Base-by-base conservation (phyloP, 1,140 invertebrate genomes). In the Aphelenchoides fujianensis region DNA sequence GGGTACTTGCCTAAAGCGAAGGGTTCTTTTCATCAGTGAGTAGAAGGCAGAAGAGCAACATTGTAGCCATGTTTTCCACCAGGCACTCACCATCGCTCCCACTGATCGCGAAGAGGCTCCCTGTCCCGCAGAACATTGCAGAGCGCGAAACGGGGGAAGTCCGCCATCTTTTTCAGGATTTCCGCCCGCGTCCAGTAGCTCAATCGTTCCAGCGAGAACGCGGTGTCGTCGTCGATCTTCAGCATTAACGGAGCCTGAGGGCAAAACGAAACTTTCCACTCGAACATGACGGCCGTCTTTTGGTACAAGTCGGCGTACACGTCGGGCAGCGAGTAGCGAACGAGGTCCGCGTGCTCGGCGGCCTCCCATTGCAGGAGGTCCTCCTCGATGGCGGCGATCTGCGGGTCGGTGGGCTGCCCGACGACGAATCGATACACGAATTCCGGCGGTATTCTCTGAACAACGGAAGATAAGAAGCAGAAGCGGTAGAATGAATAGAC, bases 151-250 rank as follows among this genome's bases (percentile, higher is more conserved):
- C 5, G 5, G 28, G 55, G 55, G 34, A 7, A 23, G 5, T 23
- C 5, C 27, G 12, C 5, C 5, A 59, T 59, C 23, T 59, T 59
- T 5, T 59, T 59, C 34, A 23, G 28, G 55, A 59, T 59, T 23
- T 59, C 55, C 34, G 5, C 34, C 34, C 34, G 28, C 28, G 5
- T 7, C 55, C 55, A 59, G 23, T 59, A 59, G 5, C n/a, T 16
- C 32, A 66, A 66, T 2, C 63, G 31, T 66, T 66, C 63, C 36
- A 66, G 34, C 27, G 16, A 12, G n/a, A 66, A 3, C 1, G 36
- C 63, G 12, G 63, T 66, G 31, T 66, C 63, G 36, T 66, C 63
- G 36, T 66, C 63, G n/a, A 37, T 36, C 31, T 66, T 66, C 31
- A 66, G 30, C 12, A 66, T 12, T 12, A 36, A 30, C 63, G 16